Evolutionary conservation across 1,140 invertebrate genomes (phyloP), one percentile per base, ranked within the genome.

Genomic region (Halesus radiatus): DNA sequence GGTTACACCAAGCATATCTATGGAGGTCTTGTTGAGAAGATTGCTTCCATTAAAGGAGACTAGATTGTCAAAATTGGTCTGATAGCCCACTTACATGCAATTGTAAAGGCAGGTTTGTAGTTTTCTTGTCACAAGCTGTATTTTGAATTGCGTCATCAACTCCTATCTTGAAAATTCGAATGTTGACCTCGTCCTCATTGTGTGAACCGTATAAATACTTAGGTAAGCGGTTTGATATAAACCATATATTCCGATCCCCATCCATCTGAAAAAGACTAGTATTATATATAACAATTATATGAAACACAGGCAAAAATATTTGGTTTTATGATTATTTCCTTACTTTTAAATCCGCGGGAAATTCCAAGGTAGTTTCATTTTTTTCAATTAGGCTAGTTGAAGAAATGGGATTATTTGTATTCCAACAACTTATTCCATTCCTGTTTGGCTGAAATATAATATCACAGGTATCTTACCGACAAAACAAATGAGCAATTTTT

Each of bases 181-280:
- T 76, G 84, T 94, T 94, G 1, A 90, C 85, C 62, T 90, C 85
- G 2, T 86, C 84, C 10, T 85, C 84, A 85, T 92, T 88, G 74
- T 93, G 89, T 32, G 85, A 83, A 52, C 88, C 88, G 85, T 92
- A 91, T 8, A 93, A 85, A 83, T 93, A 93, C 13, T 88, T 88
- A 0, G 92, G 92, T 85, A 94, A 89, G 84, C 91, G 91, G 82
- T 94, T 91, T 5, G 93, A 92, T 4, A 94, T 85, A 18, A 93
- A 91, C 89, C 92, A 94, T 8, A 95, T 80, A 76, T 91, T 92
- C 53, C 89, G 88, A 50, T 92, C 88, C 0, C 73, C 76, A 81
- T 93, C 92, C 70, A 92, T 83, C 85, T 88, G 73, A 29, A 76
- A 87, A 84, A 32, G 37, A 45, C 13, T 10, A 74, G 45, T 22